Evolutionary conservation across 92 coral and sea anemone species (phyloP), one percentile per base, ranked within the genome.

Genomic region (Phymanthus crucifer): DNA sequence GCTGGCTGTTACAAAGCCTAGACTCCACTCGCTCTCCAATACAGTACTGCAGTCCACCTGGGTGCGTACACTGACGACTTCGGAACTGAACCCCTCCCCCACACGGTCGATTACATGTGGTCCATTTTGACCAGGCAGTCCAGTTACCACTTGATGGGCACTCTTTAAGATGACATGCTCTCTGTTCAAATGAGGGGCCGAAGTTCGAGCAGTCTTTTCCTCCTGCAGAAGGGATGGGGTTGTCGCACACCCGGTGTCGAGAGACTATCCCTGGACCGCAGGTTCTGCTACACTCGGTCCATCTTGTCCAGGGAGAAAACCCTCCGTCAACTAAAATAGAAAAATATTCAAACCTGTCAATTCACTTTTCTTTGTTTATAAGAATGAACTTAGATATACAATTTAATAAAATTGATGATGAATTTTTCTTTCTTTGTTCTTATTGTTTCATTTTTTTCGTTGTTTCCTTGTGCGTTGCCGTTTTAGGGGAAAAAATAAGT

Each of bases 261-360:
- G 99, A 93, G 32, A 97, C 89, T 70, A 95, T 94, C 31, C 99
- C 99, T 73, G 99, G 98, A 11, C 98, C 98, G 66, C 99, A 95
- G 17, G 89, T 86, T 14, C 98, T 90, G 68, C 98, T 93, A 82
- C 99, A 95, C 12, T 86, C 68, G 37, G 98, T 88, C 98, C 98
- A 95, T 23, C 76, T 90, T 32, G 98, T 77, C 91, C 95, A 95
- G 0, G 43, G 88, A 23, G 96, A 88, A 79, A 82, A 95, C 11
- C 91, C 97, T 23, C 99, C 99, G 40, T 95, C 92, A 58, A 93
- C 99, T 95, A 58, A 47, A 69, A 35, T 32, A 45, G 34, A 48
- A 78, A n/a, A 32, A 45, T 13, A 24, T 12, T 17, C 23, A 43
- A 37, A 8, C 64, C 26, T 24, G n/a, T 54, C 14, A 54, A 2